Evolutionary conservation across 2,888 invertebrate species (phyloP), one percentile per base, ranked within the genome.

Genomic region (Cosmia pyralina): DNA sequence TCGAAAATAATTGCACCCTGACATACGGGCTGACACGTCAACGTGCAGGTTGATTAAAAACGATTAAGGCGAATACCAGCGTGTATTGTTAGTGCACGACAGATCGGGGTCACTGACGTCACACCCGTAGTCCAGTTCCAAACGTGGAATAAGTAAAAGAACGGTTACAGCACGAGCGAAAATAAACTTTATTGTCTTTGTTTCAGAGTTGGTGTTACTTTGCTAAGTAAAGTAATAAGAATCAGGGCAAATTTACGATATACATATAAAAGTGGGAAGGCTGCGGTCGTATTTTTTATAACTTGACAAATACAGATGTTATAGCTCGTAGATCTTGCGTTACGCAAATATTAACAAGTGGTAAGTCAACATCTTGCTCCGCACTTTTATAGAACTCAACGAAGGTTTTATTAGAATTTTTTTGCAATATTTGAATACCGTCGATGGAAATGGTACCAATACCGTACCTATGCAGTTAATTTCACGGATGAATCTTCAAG

Each of bases 61-160:
- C 81, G 75, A 84, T 84, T 85, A 84, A 77, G 76, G 79, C 44
- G 57, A 74, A 82, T 72, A 79, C 68, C 55, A 68, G 48, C 72
- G 59, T 62, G 69, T 80, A 84, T 87, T 81, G 86, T 87, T 85
- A 86, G 86, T 79, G 53, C 74, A 65, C 68, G 79, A 77, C 75
- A 78, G 69, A 87, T 87, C 72, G 75, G 58, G 87, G 86, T 83
- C 87, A 86, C 68, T 77, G 68, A 72, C 82, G 86, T 85, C 86
- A 83, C 76, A 77, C 62, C 68, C 72, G n/a, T 72, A 77, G 77
- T 82, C 77, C 85, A 34, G 68, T 76, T 66, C 65, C 69, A 64
- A 77, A 79, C 63, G 65, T 62, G 60, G 74, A 81, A 80, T 69
- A 78, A 76, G 71, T 67, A 81, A 68, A 77, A 78, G 53, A 69